These are phyloP conservation scores for Tyria jacobaeae DNA, from an alignment of 2,888 invertebrate genomes.

Conservation along the genomic window DNA sequence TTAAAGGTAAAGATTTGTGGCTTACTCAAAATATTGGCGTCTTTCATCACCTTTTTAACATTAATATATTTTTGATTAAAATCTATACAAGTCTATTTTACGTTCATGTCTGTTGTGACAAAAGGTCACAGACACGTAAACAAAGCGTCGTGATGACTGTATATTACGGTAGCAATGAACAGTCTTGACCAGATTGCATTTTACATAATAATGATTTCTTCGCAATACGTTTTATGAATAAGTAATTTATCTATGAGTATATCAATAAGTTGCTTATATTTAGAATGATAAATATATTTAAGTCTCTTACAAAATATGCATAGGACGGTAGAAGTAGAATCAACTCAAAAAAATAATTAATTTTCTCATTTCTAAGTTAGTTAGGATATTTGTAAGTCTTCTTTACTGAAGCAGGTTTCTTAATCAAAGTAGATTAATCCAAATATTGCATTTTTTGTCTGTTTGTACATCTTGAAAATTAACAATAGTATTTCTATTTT, in stretches of 20 bases:
- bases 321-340: no score
- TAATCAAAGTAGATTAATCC: no score
- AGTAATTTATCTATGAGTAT: neutral
- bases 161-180: conserved; percentile 38
- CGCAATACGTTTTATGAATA: neutral
- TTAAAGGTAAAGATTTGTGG: no score
- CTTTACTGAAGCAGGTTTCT: no score
- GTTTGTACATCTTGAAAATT: neutral
- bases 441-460: no score
- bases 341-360: no score
- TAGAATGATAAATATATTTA: neutral
- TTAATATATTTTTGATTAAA: neutral
- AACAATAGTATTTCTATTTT: conserved; percentile 14
- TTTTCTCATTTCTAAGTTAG: no score
- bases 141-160: conserved; percentile 1
- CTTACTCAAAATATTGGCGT: no score
- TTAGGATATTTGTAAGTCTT: no score
- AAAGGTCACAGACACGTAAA: conserved; percentile 12
- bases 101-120: no score
- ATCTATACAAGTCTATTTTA: neutral
- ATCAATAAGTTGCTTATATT: neutral
- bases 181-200: conserved; percentile 45
- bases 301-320: neutral
- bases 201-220: conserved; percentile 28
- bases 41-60: no score